Base-by-base conservation (phyloP, 2,888 invertebrate genomes). In the Leucophenga maculata region DNA sequence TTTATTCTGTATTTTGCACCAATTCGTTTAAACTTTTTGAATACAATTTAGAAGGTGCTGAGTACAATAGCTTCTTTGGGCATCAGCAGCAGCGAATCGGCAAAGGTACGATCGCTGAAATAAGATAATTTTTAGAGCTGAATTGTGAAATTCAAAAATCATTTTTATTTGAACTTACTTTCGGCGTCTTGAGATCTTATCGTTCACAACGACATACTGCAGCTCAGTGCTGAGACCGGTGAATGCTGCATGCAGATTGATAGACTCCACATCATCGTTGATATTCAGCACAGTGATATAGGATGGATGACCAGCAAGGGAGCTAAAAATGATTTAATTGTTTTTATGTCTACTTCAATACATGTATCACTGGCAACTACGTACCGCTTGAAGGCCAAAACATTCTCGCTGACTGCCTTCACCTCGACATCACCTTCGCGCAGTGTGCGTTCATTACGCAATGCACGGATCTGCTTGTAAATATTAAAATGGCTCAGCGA, bases 401-500 rank as follows among this genome's bases (percentile, higher is more conserved):
- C 78, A 11, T 77, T 68, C 0, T 82, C 79, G 48, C 72, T 78
- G 1, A 87, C 52, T 2, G 85, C 85, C 85, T 0, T 76, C 77
- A 86, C 67, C 81, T 85, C 8, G 80, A 0, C 72, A 64, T 0
- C 87, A 87, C 46, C 76, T 74, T 55, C 84, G 85, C 1, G 86
- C 69, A 0, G 84, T 72, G 0, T 88, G 81, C 0, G 81, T 84
- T 1, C 68, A 67, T 77, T 78, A 1, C 88, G 80, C 14, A 91
- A 72, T 0, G 85, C 79, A 0, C 89, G 88, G 64, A 93, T 80
- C 0, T 90, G 87, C 75, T 91, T 91, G 85, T 92, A 93, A 71
- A 92, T 90, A 69, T 90, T 89, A 60, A 91, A 90, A 83, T 93
- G 92, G 1, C 92, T 92, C 39, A 86, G 88, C 0, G 57, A 4